Percentiles rank a stretch among this genome's conserved stretches.
These are phyloP conservation scores for Pipistrellus pipistrellus DNA, from an alignment of 2,797 vertebrate genomes.

Conservation along the genomic window DNA sequence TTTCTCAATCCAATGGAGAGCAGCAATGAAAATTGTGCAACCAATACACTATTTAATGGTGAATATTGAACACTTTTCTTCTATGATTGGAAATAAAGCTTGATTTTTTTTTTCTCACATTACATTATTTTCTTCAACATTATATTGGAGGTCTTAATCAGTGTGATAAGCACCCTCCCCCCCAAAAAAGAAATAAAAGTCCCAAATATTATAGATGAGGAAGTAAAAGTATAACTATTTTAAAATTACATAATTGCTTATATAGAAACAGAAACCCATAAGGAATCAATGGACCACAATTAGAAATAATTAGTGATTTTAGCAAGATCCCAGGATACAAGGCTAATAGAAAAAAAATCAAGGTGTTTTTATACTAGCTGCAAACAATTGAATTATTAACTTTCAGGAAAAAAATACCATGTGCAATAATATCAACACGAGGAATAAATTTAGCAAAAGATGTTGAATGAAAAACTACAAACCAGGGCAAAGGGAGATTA, in stretches of 20 bases:
- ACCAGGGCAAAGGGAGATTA: neutral
- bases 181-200: neutral
- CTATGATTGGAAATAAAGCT: neutral
- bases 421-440: neutral
- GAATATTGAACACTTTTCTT: neutral
- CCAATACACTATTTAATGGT: neutral
- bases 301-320: slow-evolving; percentile 39
- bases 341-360: neutral
- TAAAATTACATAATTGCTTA: neutral
- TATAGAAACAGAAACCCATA: neutral
- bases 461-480: neutral
- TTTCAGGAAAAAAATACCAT: neutral
- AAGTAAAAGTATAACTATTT: neutral
- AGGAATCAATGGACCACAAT: neutral
- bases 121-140: neutral
- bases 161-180: neutral
- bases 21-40: neutral
- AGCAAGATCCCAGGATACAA: neutral
- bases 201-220: neutral
- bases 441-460: slow-evolving; percentile 2
- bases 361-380: neutral
- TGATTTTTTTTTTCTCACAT: neutral
- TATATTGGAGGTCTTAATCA: neutral
- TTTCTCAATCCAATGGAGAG: neutral
- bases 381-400: neutral